These are phyloP conservation scores for Microctenopoma lineatum DNA, from an alignment of 2,797 vertebrate species.

Conservation along the genomic window DNA sequence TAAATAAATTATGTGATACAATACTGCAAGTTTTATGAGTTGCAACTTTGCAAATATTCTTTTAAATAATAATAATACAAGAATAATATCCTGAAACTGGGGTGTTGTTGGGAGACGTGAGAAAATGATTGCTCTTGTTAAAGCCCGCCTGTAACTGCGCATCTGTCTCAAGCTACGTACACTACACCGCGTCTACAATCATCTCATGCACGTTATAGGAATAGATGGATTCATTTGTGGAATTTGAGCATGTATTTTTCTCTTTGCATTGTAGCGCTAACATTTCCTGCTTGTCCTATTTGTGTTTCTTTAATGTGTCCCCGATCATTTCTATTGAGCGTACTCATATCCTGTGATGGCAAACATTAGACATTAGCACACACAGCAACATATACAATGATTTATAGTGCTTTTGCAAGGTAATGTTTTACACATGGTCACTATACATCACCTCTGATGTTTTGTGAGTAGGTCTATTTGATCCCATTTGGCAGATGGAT, in stretches of 20 bases:
- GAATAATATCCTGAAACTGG: slow-evolving; percentile 43
- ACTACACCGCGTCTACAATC: slow-evolving; percentile 46
- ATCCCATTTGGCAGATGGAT: slow-evolving; percentile 82
- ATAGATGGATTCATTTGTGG: slow-evolving; percentile 60
- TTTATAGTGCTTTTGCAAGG: slow-evolving; percentile 67
- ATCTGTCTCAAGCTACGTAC: slow-evolving; percentile 26
- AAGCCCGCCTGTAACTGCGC: slow-evolving; percentile 36
- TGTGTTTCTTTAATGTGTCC: slow-evolving; percentile 52
- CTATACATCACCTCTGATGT: slow-evolving; percentile 77
- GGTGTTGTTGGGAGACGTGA: slow-evolving; percentile 35
- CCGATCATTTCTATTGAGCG: slow-evolving; percentile 59
- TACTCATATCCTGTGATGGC: slow-evolving; percentile 39
- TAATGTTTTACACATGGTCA: slow-evolving; percentile 72
- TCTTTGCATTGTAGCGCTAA: slow-evolving; percentile 25
- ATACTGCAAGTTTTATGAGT: slow-evolving; percentile 75
- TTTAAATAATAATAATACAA: slow-evolving; percentile 73
- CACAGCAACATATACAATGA: slow-evolving; percentile 60
- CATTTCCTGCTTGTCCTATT: slow-evolving; percentile 44
- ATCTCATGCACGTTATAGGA: slow-evolving; percentile 49
- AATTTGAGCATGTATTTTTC: slow-evolving; percentile 37
- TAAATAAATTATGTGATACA: slow-evolving; percentile 76
- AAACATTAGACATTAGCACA: slow-evolving; percentile 31
- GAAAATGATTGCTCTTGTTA: slow-evolving; percentile 40
- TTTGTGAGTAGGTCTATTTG: slow-evolving; percentile 78
- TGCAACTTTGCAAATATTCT: slow-evolving; percentile 78